Evolutionary conservation across 2,888 invertebrate species (phyloP), one percentile per base, ranked within the genome.

Genomic region (Drosophila aldrichi): DNA sequence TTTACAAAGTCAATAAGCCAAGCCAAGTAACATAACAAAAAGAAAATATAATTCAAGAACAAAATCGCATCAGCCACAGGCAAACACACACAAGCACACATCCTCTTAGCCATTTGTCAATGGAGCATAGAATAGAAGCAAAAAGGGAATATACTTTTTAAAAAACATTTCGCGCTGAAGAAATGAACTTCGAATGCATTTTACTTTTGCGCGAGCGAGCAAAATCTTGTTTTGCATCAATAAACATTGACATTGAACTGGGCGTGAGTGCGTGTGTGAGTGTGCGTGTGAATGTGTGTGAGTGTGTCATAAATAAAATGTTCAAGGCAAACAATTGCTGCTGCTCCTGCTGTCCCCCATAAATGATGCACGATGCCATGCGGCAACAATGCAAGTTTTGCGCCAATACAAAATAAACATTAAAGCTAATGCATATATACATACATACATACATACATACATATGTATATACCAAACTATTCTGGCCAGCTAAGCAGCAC

Each of bases 141-240:
- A 16, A 38, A 43, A 61, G 44, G 36, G 44, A 32, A 41, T 40
- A 40, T 43, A 46, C 55, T 43, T 52, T 52, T 43, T 25, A 9
- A 25, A 58, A 61, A 66, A 60, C 36, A 52, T 34, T 73, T 32
- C 25, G 32, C 55, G 57, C 73, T 68, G 41, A 22, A 14, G 59
- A 56, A 68, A 65, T 16, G 25, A 60, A 69, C 65, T 58, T 51
- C 38, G 67, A 64, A 82, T 77, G 56, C 56, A 41, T 52, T 66
- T 68, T 70, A 51, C 38, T 52, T 64, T 69, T 57, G 52, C 58
- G 70, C 67, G 18, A 61, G 46, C 61, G 66, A 63, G 74, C 46
- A 75, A 84, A 81, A 86, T 81, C 83, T 88, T 71, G 72, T 77
- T 89, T 81, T 87, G 89, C 88, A 77, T 88, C 87, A 76, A 86